Conservation (phyloP, 2,113 vertebrate genomes). For the Amblyopsis rosae region DNA sequence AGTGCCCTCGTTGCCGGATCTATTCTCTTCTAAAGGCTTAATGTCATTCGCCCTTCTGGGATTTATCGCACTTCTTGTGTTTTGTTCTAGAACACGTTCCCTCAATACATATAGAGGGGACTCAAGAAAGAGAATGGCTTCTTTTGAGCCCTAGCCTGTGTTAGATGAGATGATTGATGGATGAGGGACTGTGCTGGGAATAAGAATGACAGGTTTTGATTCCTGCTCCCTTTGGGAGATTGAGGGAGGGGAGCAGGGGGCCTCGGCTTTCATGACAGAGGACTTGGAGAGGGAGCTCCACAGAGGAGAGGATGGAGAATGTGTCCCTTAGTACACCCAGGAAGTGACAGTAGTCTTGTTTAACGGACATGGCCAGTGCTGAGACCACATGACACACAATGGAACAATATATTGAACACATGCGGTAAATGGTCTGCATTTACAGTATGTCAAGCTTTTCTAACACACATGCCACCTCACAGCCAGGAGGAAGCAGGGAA, state of each 20-base stretch:
- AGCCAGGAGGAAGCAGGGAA: too few species aligned
- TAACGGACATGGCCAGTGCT: background rate
- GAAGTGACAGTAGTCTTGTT: background rate
- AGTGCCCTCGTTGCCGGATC: conserved; percentile 42
- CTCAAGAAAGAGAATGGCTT: conserved; percentile 52
- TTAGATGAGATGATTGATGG: conserved; percentile 71
- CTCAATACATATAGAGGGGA: conserved; percentile 53
- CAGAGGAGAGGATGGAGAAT: background rate
- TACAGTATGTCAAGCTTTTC: too few species aligned
- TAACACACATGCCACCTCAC: too few species aligned
- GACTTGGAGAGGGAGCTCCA: conserved; percentile 35
- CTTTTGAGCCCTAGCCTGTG: conserved; percentile 50
- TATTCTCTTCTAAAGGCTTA: conserved; percentile 50
- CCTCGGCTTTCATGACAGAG: conserved; percentile 58
- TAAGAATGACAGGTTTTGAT: conserved; percentile 67
- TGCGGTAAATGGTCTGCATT: too few species aligned
- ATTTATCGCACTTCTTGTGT: conserved; percentile 59
- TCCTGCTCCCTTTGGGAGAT: conserved; percentile 56
- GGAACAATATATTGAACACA: too few species aligned
- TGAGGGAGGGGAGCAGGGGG: conserved; percentile 11
- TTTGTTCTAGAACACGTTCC: conserved; percentile 62
- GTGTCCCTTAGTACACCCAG: conserved; percentile 1
- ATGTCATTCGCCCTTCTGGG: conserved; percentile 57
- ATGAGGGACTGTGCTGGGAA: conserved; percentile 64
- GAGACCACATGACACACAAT: background rate